Conservation (phyloP, 37 sponge, comb jelly and placozoan species). For the Haliclona indistincta region DNA sequence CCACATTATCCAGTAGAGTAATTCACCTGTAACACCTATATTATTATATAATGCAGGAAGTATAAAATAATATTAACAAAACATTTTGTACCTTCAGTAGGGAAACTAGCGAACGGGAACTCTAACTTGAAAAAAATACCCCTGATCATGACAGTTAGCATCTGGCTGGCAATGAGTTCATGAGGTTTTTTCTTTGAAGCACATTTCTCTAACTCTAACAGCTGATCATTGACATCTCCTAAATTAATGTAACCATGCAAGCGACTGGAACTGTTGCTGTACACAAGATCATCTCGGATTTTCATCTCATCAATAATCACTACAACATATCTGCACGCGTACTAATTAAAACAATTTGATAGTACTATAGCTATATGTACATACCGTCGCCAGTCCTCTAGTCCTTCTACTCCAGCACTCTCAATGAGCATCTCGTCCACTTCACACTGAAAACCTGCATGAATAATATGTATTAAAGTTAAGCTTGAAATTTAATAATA, state of each 20-base stretch:
- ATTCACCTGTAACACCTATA: not conserved
- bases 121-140: constrained; percentile 25
- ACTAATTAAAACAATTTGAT: not conserved
- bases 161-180: constrained; percentile 7
- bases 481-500: too few relatives aligned
- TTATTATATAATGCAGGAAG: too few relatives aligned
- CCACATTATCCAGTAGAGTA: constrained; percentile 9
- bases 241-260: constrained; percentile 8
- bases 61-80: too few relatives aligned
- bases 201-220: too few relatives aligned
- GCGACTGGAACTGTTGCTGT: not conserved
- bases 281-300: constrained; percentile 8
- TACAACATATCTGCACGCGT: not conserved
- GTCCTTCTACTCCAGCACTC: constrained; percentile 23
- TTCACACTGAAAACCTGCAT: constrained; percentile 43
- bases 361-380: not conserved
- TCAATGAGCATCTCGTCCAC: constrained; percentile 8
- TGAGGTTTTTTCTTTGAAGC: too few relatives aligned
- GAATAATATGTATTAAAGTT: too few relatives aligned
- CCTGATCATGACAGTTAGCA: constrained; percentile 39
- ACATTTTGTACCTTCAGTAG: constrained; percentile 18
- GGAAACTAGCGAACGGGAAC: constrained; percentile 29
- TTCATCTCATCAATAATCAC: constrained; percentile 18
- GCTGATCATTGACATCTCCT: constrained; percentile 1
- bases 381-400: constrained; percentile 36